Conservation (phyloP, 2,888 invertebrate genomes). For the Erpobdella octoculata region DNA sequence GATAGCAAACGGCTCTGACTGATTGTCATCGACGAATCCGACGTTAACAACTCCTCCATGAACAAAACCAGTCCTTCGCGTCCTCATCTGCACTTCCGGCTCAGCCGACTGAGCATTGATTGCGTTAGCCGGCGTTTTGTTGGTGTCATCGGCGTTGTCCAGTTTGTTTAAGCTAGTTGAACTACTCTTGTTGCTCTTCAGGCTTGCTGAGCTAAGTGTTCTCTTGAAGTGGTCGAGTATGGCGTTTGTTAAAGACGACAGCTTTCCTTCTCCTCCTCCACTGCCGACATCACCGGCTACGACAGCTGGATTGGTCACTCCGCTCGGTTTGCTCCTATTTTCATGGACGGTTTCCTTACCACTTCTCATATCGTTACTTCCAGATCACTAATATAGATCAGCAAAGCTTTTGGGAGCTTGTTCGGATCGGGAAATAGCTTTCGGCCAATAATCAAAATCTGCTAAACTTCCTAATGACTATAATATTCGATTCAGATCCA, state of each 20-base stretch:
- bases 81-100: slow-evolving; percentile 4
- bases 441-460: too few species aligned
- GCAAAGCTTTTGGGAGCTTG: too few species aligned
- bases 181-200: background rate
- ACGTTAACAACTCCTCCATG: background rate
- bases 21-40: background rate
- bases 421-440: too few species aligned
- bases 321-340: background rate
- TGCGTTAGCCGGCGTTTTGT: background rate
- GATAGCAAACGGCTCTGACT: background rate
- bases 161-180: background rate
- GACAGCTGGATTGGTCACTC: background rate
- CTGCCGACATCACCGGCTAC: background rate
- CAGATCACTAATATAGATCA: too few species aligned
- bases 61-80: background rate
- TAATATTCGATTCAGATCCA: too few species aligned
- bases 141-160: background rate
- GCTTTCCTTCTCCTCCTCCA: background rate
- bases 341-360: too few species aligned
- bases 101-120: background rate
- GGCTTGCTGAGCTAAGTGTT: slow-evolving; percentile 1
- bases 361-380: too few species aligned
- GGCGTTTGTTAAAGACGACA: background rate
- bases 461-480: too few species aligned
- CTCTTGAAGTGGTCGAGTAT: slow-evolving; percentile 13